A percentile compares a stretch with the other conserved stretches of the same genome.
phyloP scores from a whole-genome alignment of 1,140 invertebrate species.

The Orchesella cincta region DNA sequence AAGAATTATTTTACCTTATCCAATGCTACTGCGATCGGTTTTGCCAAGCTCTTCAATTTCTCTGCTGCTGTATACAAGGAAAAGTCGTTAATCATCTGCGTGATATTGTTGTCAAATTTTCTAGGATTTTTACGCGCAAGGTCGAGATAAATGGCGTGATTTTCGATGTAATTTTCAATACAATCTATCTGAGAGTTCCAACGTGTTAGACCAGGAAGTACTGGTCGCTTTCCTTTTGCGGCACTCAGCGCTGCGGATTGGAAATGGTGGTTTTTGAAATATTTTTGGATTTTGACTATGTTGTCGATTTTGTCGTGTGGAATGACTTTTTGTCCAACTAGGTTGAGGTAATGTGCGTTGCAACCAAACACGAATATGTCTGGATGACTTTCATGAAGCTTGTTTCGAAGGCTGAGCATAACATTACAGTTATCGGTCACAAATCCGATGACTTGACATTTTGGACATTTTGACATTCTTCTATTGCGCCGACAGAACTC shows the following conservation, averaged over 20 bases:
- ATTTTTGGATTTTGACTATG: slow-evolving; percentile 27
- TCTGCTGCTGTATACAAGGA: no score
- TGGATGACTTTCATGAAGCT: background rate
- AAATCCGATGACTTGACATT: background rate
- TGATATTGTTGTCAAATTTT: no score
- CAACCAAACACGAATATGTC: slow-evolving; percentile 27
- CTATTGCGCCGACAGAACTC: no score
- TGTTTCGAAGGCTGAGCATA: background rate
- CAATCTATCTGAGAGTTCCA: slow-evolving; percentile 34
- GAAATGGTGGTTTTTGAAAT: slow-evolving; percentile 34
- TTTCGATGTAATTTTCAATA: background rate
- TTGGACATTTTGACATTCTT: background rate
- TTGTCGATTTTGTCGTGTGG: background rate
- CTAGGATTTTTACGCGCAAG: no score
- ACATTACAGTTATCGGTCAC: slow-evolving; percentile 31
- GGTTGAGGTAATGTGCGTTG: slow-evolving; percentile 22
- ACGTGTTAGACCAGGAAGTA: slow-evolving; percentile 24
- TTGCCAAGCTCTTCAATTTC: no score
- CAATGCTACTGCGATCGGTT: no score
- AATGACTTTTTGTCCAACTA: slow-evolving; percentile 16
- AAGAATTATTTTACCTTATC: no score
- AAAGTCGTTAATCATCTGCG: no score
- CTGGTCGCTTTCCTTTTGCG: slow-evolving; percentile 13
- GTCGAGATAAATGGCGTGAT: slow-evolving; percentile 29
- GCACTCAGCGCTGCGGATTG: background rate